Evolutionary conservation across 2,888 invertebrate genomes (phyloP).

Genomic region (Agonopterix heracliana): DNA sequence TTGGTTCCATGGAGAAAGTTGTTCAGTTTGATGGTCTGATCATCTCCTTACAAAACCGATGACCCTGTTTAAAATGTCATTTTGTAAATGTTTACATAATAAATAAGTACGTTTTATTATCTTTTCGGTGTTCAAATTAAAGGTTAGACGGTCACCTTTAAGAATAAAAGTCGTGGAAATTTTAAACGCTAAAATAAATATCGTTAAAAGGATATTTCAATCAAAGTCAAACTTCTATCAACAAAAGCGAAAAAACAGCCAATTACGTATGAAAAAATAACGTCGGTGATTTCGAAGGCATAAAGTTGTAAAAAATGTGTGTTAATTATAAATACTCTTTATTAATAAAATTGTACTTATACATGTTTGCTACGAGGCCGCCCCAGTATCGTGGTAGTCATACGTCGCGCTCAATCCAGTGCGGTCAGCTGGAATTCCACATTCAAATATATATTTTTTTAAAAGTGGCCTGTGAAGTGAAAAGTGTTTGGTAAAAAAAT

Average conservation of each 20-base stretch:
- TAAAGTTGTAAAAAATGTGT: neutral
- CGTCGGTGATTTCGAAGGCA: neutral
- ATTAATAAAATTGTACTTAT: slow-evolving; percentile 20
- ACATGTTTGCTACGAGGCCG: slow-evolving; percentile 34
- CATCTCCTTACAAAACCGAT: neutral
- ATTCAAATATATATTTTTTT: slow-evolving; percentile 23
- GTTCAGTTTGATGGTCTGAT: no score
- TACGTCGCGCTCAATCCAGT: slow-evolving; percentile 41
- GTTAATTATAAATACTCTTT: slow-evolving; percentile 40
- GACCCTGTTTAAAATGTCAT: neutral
- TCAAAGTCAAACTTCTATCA: slow-evolving; percentile 9
- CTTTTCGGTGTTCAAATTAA: no score
- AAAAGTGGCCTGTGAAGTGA: slow-evolving; percentile 55
- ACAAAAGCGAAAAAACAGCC: slow-evolving; percentile 2
- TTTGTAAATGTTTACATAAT: no score
- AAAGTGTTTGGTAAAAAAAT: slow-evolving; percentile 40
- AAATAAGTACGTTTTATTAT: no score
- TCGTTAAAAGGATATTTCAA: slow-evolving; percentile 12
- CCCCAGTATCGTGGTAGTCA: slow-evolving; percentile 41
- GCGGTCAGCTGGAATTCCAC: slow-evolving; percentile 49
- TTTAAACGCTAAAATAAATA: no score
- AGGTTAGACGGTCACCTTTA: no score
- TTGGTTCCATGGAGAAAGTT: no score
- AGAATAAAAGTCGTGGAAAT: no score
- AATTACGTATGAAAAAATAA: slow-evolving; percentile 3